These are phyloP conservation scores for Oxyura jamaicensis DNA, from an alignment of 2,113 vertebrate genomes.

Conservation along the genomic window DNA sequence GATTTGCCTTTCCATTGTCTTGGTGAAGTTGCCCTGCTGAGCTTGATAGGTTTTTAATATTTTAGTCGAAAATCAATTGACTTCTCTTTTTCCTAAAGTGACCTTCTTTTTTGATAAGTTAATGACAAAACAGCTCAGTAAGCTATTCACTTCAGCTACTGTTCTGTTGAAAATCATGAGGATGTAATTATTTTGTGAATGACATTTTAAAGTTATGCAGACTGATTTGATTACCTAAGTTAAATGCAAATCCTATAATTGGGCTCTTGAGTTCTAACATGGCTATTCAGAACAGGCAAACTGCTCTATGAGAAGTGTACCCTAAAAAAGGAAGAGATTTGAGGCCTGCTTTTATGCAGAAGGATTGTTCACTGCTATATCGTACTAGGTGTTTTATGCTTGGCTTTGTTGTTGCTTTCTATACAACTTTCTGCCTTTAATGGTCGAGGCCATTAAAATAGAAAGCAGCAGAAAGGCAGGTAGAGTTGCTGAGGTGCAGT, in stretches of 20 bases:
- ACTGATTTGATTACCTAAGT: slow-evolving; percentile 58
- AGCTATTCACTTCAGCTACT: slow-evolving; percentile 42
- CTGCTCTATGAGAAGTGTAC: slow-evolving; percentile 65
- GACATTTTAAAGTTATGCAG: slow-evolving; percentile 58
- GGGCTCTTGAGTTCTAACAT: slow-evolving; percentile 59
- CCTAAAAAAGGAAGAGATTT: slow-evolving; percentile 47
- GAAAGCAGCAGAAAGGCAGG: not conserved
- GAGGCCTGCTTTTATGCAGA: slow-evolving; percentile 64
- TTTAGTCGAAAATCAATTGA: slow-evolving; percentile 19
- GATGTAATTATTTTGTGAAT: slow-evolving; percentile 68
- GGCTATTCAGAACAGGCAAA: slow-evolving; percentile 65
- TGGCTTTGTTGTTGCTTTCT: slow-evolving; percentile 62
- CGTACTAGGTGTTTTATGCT: slow-evolving; percentile 47
- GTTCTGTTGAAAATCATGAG: slow-evolving; percentile 51
- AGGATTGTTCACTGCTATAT: slow-evolving; percentile 62
- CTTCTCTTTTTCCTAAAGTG: not conserved
- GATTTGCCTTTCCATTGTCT: slow-evolving; percentile 22
- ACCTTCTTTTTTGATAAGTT: slow-evolving; percentile 5
- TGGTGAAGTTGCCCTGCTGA: not conserved
- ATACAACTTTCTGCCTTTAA: slow-evolving; percentile 61
- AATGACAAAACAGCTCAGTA: slow-evolving; percentile 46
- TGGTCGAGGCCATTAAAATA: slow-evolving; percentile 57
- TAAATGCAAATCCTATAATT: slow-evolving; percentile 62
- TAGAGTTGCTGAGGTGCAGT: not conserved
- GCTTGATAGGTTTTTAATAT: slow-evolving; percentile 26